phyloP scores from a whole-genome alignment of 2,888 invertebrate genomes.

The Yponomeuta plumbellus region DNA sequence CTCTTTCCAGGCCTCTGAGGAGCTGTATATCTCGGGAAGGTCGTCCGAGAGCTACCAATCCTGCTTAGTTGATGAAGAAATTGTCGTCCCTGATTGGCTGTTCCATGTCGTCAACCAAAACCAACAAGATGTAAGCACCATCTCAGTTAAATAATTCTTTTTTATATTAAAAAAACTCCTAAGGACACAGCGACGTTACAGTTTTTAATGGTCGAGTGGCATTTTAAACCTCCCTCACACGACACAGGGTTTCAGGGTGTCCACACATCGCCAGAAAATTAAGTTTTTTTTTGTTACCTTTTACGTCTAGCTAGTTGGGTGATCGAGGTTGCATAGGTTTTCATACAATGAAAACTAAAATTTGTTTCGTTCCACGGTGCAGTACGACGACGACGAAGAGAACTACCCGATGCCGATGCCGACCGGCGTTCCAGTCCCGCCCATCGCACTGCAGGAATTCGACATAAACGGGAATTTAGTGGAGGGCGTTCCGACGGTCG shows the following conservation, averaged over 20 bases:
- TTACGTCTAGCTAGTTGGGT: too few relatives aligned
- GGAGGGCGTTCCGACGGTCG: background rate
- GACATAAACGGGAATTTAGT: conserved; percentile 10
- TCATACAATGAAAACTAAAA: too few relatives aligned
- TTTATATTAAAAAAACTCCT: too few relatives aligned
- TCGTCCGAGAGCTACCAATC: conserved; percentile 57
- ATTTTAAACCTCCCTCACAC: too few relatives aligned
- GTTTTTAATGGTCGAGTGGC: too few relatives aligned
- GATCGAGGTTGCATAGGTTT: too few relatives aligned
- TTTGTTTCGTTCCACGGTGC: conserved; percentile 22
- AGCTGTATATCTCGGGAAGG: conserved; percentile 53
- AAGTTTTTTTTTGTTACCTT: too few relatives aligned
- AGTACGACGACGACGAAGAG: conserved; percentile 28
- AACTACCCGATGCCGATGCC: background rate
- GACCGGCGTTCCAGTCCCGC: background rate
- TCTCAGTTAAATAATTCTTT: too few relatives aligned
- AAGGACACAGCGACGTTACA: too few relatives aligned
- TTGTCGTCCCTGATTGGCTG: conserved; percentile 59
- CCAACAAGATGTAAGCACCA: conserved; percentile 31
- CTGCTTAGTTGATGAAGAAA: conserved; percentile 52
- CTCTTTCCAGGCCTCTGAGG: conserved; percentile 55
- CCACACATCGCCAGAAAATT: too few relatives aligned
- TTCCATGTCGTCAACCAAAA: conserved; percentile 51
- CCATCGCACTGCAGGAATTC: background rate
- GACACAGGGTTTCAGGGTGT: too few relatives aligned